These are phyloP conservation scores for Spodoptera picta DNA, from an alignment of 2,888 invertebrate species.

Conservation along the genomic window DNA sequence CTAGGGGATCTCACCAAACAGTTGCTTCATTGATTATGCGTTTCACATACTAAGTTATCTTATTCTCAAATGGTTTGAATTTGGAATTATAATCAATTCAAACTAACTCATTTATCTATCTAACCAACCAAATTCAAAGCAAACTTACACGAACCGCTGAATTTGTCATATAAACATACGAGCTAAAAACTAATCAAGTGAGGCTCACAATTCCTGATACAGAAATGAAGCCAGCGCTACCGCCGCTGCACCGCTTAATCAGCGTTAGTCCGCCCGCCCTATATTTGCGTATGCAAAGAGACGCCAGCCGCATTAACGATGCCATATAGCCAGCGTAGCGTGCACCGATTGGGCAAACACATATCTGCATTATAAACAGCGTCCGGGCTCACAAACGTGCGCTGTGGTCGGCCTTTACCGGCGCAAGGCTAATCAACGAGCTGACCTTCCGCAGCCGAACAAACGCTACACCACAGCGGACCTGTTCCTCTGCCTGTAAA, in stretches of 20 bases:
- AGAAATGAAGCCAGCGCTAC: slow-evolving; percentile 81
- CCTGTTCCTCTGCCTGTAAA: slow-evolving; percentile 64
- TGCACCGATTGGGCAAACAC: slow-evolving; percentile 89
- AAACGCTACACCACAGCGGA: slow-evolving; percentile 74
- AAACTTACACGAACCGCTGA: slow-evolving; percentile 22
- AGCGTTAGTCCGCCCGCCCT: slow-evolving; percentile 86
- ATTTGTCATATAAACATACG: slow-evolving; percentile 58
- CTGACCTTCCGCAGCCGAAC: slow-evolving; percentile 86
- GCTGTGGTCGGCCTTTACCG: slow-evolving; percentile 87
- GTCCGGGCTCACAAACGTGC: slow-evolving; percentile 87
- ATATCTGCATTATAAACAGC: slow-evolving; percentile 90
- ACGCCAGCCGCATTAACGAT: slow-evolving; percentile 87
- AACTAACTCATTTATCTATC: too few relatives aligned
- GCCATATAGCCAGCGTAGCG: slow-evolving; percentile 88
- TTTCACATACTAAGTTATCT: slow-evolving; percentile 5
- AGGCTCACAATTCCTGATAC: slow-evolving; percentile 75
- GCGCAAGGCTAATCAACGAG: slow-evolving; percentile 86
- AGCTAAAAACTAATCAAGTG: slow-evolving; percentile 78
- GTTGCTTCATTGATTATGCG: slow-evolving; percentile 29
- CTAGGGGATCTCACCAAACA: slow-evolving; percentile 26
- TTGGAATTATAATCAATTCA: too few relatives aligned
- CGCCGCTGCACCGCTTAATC: slow-evolving; percentile 86
- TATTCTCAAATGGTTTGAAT: background rate
- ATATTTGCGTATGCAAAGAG: slow-evolving; percentile 89
- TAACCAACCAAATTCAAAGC: slow-evolving; percentile 1